phyloP scores from a whole-genome alignment of 2,113 vertebrate genomes.

The Dipodomys merriami region DNA sequence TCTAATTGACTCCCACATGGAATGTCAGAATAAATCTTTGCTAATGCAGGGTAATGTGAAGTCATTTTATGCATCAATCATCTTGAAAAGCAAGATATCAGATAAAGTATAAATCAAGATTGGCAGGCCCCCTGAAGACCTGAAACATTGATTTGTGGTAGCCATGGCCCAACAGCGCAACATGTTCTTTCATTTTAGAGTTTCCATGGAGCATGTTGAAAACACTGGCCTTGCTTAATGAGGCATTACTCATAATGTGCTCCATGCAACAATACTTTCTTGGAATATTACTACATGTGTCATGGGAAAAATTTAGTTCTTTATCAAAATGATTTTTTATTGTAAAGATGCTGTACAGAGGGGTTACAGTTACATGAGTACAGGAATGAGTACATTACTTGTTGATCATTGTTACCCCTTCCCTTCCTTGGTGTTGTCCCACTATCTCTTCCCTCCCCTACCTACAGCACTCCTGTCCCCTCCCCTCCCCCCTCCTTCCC shows the following conservation, averaged over 20 bases:
- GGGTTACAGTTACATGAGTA: no score
- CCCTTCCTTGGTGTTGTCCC: no score
- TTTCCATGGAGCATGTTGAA: background rate
- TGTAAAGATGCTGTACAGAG: no score
- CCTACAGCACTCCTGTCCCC: no score
- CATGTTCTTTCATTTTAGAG: conserved; percentile 9
- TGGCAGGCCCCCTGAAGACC: background rate
- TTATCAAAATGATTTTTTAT: background rate
- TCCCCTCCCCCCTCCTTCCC: no score
- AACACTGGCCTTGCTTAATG: conserved; percentile 2
- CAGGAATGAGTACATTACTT: no score
- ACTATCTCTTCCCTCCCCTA: no score
- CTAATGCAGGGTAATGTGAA: conserved; percentile 45
- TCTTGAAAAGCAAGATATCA: conserved; percentile 27
- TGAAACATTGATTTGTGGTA: background rate
- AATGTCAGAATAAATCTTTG: conserved; percentile 31
- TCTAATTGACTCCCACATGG: background rate
- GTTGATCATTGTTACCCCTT: no score
- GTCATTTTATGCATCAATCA: conserved; percentile 44
- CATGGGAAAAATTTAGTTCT: background rate
- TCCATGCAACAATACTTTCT: background rate
- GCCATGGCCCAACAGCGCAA: conserved; percentile 26
- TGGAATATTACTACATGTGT: background rate
- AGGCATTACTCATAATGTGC: background rate
- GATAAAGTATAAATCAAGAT: conserved; percentile 39